Conservation (phyloP, 1,140 invertebrate genomes). For the Temnothorax nylanderi region DNA sequence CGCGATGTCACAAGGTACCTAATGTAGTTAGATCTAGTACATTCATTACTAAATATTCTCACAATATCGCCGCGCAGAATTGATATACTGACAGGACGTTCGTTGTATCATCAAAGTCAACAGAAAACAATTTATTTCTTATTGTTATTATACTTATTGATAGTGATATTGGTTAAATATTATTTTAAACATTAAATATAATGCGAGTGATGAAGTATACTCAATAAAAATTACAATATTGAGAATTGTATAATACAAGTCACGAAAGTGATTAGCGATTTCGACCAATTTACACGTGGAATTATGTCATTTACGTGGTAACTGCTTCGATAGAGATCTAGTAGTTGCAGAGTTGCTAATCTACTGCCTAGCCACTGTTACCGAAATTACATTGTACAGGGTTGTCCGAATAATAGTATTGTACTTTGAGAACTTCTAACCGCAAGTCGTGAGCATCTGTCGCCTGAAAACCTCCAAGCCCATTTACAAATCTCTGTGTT, state of each 20-base stretch:
- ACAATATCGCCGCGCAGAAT: background rate
- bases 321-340: slow-evolving; percentile 20
- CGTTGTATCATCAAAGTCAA: background rate
- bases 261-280: slow-evolving; percentile 3
- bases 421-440: slow-evolving; percentile 31
- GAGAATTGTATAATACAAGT: too few relatives aligned
- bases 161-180: background rate
- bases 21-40: slow-evolving; percentile 7
- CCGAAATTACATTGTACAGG: slow-evolving; percentile 34
- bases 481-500: slow-evolving; percentile 39
- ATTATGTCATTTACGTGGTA: slow-evolving; percentile 18
- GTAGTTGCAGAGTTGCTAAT: slow-evolving; percentile 41
- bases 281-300: background rate
- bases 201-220: background rate
- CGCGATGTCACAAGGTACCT: background rate
- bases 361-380: slow-evolving; percentile 30
- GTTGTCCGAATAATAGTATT: slow-evolving; percentile 41
- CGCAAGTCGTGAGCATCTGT: slow-evolving; percentile 55
- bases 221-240: background rate
- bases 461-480: slow-evolving; percentile 21
- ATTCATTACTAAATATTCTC: slow-evolving; percentile 3
- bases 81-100: background rate
- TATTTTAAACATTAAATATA: background rate
- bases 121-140: background rate
- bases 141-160: background rate